Evolutionary conservation across 2,113 vertebrate species (phyloP).

Genomic region (Rutilus rutilus): DNA sequence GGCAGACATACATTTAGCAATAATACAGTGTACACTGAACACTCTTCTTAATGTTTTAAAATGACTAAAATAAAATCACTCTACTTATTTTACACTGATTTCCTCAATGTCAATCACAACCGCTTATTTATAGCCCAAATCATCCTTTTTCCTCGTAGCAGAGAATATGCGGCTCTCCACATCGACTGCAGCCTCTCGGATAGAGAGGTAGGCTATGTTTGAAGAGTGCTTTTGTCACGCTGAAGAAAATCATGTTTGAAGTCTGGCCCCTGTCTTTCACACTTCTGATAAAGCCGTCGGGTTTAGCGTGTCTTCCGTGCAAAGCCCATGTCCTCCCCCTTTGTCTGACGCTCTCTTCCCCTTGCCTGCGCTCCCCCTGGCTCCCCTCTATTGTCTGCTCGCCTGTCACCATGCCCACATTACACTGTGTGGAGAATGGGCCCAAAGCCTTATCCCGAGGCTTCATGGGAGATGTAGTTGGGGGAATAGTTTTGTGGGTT

Average conservation of each 20-base stretch:
- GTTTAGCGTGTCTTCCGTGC: conserved; percentile 80
- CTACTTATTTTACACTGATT: not conserved
- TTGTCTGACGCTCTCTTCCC: conserved; percentile 76
- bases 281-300: conserved; percentile 79
- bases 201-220: conserved; percentile 45
- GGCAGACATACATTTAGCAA: not conserved
- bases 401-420: conserved; percentile 74
- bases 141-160: conserved; percentile 1
- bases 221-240: conserved; percentile 73
- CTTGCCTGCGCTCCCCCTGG: conserved; percentile 67
- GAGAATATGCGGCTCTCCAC: conserved; percentile 3
- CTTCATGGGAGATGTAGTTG: conserved; percentile 81
- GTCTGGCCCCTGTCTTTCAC: conserved; percentile 82
- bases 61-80: not conserved
- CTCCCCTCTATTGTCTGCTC: conserved; percentile 76
- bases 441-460: conserved; percentile 72
- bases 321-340: conserved; percentile 80
- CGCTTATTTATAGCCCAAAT: conserved; percentile 34
- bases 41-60: not conserved
- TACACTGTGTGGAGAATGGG: conserved; percentile 73
- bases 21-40: not conserved
- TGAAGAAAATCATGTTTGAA: conserved; percentile 82
- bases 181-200: not conserved
- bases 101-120: conserved; percentile 9
- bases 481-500: conserved; percentile 34